Base-by-base conservation (phyloP, 2,888 invertebrate species). In the Rotaria magnacalcarata region DNA sequence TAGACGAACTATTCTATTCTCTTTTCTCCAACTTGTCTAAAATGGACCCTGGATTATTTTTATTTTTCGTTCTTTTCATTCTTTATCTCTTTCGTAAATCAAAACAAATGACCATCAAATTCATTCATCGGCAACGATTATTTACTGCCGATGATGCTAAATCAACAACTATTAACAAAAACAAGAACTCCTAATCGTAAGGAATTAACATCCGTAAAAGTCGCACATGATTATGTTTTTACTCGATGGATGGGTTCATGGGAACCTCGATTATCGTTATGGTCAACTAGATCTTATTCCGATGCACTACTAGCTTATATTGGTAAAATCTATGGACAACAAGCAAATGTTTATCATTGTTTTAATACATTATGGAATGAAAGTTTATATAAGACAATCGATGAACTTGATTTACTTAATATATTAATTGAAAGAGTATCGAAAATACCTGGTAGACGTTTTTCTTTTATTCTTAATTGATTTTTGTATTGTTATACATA, bases 341-440 rank as follows among this genome's bases (percentile, higher is more conserved):
- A 47, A 80, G 47, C 47, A n/a, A 47, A 80, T 80, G n/a, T 47
- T n/a, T 47, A 80, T 47, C 47, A 80, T 47, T 47, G 24, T 47
- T 80, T 80, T 5, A 41, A 80, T 24, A 43, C 14, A 80, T 80
- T 80, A 47, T 47, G 47, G 47, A 80, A 47, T 80, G 47, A 47
- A 47, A 80, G 43, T 47, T 47, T 80, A 43, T 47, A 80, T n/a
- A 47, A 80, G 47, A 24, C 47, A 21, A 27, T 24, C 24, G 80
- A 80, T 80, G 80, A 80, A 80, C 80, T 80, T 43, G 80, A 80
- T 47, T 0, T 80, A n/a, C 19, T 80, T 8, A 80, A 80, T 47
- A 80, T 80, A 24, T 47, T 80, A 43, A 24, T 80, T 80, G 47
- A 47, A 47, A 43, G 47, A 47, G 2, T 47, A 80, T 47, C 80